Percentiles rank a stretch among this genome's conserved stretches.
These are phyloP conservation scores for Gymnoscopelus braueri DNA, from an alignment of 2,797 vertebrate genomes.

Conservation along the genomic window DNA sequence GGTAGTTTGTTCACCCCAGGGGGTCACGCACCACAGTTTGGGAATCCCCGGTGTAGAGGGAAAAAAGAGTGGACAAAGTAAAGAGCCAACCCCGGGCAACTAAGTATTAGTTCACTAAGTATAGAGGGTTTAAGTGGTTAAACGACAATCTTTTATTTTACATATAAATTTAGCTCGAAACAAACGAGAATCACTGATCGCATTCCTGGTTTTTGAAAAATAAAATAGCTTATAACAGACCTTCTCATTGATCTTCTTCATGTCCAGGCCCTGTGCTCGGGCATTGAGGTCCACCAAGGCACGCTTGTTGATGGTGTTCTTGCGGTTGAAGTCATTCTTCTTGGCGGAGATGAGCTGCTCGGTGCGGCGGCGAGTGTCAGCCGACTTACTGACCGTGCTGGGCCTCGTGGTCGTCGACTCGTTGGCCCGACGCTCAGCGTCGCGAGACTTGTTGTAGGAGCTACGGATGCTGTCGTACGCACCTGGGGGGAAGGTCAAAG, in stretches of 20 bases:
- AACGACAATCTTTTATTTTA: no score
- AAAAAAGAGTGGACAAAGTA: no score
- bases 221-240: constrained; percentile 66
- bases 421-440: constrained; percentile 87
- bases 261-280: constrained; percentile 77
- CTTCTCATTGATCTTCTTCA: constrained; percentile 92
- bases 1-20: no score
- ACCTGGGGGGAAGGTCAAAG: constrained; percentile 73
- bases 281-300: constrained; percentile 83
- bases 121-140: no score
- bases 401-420: constrained; percentile 80
- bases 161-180: no score
- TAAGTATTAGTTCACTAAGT: no score
- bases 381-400: constrained; percentile 87
- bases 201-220: no score
- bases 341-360: constrained; percentile 84
- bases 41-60: no score
- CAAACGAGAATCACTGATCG: no score
- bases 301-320: constrained; percentile 87
- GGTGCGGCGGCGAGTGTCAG: constrained; percentile 80
- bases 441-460: constrained; percentile 85
- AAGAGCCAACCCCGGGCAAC: no score
- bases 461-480: constrained; percentile 93
- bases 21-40: no score
- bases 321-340: constrained; percentile 89